These are phyloP conservation scores for Clinocottus analis DNA, from an alignment of 2,113 vertebrate species.

Conservation along the genomic window DNA sequence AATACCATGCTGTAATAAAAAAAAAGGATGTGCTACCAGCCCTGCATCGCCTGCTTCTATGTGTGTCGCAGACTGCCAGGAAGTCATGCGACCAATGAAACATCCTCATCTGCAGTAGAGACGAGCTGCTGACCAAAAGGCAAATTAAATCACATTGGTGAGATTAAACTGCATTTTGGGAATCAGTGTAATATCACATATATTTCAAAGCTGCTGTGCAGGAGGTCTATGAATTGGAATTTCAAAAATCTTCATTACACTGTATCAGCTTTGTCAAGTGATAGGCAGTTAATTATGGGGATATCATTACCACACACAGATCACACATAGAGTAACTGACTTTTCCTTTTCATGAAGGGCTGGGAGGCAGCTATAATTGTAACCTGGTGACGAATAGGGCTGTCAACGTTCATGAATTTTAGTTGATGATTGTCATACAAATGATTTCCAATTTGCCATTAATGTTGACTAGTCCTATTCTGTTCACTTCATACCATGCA, in stretches of 20 bases:
- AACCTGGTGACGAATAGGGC: slow-evolving; percentile 30
- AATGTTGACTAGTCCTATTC: neutral
- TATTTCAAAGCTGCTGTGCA: slow-evolving; percentile 43
- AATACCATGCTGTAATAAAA: neutral
- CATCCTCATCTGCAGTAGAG: neutral
- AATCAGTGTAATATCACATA: slow-evolving; percentile 17
- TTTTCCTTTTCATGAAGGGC: slow-evolving; percentile 34
- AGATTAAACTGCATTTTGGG: neutral
- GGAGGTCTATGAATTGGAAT: slow-evolving; percentile 36
- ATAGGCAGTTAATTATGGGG: slow-evolving; percentile 64
- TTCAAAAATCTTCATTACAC: slow-evolving; percentile 56
- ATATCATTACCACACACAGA: slow-evolving; percentile 51
- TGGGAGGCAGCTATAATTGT: slow-evolving; percentile 46
- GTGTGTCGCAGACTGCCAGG: slow-evolving; percentile 7
- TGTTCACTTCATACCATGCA: neutral
- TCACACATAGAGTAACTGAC: slow-evolving; percentile 41
- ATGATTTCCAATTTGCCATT: neutral
- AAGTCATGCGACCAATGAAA: slow-evolving; percentile 8
- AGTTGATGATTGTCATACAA: neutral
- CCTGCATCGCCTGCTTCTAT: too few species aligned
- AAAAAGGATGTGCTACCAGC: too few species aligned
- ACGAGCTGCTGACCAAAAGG: slow-evolving; percentile 22
- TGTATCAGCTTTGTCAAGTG: slow-evolving; percentile 60
- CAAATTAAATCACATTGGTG: slow-evolving; percentile 13
- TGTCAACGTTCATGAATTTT: neutral